Evolutionary conservation across 2,113 vertebrate species (phyloP), one percentile per base, ranked within the genome.

Genomic region (Malurus cyaneus): DNA sequence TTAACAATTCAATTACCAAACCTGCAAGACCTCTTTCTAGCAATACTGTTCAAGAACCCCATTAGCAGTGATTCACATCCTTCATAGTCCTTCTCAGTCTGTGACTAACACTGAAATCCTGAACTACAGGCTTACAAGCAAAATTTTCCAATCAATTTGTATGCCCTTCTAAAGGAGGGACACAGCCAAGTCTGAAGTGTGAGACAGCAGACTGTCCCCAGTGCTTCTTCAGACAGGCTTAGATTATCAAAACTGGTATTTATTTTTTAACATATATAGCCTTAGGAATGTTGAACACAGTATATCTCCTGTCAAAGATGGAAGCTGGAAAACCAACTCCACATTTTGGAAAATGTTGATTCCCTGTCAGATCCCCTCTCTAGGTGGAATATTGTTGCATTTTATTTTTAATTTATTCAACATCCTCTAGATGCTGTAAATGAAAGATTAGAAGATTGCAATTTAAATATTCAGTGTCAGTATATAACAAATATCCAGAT

Each of bases 401-500:
- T 94, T 89, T 81, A 53, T 73, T 94, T 96, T 94, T 93, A 94
- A 87, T 93, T 83, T 91, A 81, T 94, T 86, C 71, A 78, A 56
- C 31, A 53, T 88, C 39, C 29, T 92, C 20, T 95, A 88, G 59
- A 69, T 83, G 34, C 46, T 72, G 42, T 60, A 95, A 94, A 78
- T 65, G 67, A 88, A 89, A 87, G 49, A 92, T 72, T 83, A 81
- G n/a, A 96, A 86, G 69, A 53, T 49, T 92, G 44, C 56, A 83
- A 93, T 96, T 96, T 91, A 92, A 95, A 93, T 89, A 92, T 82
- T 78, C 59, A 53, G 14, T 74, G 66, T 87, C 91, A 91, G n/a
- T 67, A 44, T 39, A 64, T 41, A 86, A 89, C 13, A 74, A 94
- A 95, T 24, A 67, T 32, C 12, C 25, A 81, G 65, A 67, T 80